These are phyloP conservation scores for Emys orbicularis DNA, from an alignment of 2,797 vertebrate genomes.

Conservation along the genomic window DNA sequence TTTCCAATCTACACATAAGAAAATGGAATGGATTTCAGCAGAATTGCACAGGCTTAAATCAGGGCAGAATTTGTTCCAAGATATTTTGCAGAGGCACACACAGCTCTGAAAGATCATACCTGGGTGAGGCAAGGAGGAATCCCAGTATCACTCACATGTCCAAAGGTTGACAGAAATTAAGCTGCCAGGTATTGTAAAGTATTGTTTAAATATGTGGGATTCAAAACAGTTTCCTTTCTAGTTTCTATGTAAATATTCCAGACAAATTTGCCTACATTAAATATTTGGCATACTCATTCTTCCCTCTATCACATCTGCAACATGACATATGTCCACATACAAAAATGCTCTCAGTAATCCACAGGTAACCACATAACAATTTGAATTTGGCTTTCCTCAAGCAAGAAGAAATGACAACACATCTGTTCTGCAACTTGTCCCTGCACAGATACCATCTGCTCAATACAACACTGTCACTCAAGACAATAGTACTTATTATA, in stretches of 20 bases:
- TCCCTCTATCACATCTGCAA: not conserved
- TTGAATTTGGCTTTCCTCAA: not conserved
- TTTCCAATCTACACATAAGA: not conserved
- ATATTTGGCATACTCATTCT: not conserved
- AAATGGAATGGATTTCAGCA: not conserved
- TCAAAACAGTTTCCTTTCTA: not conserved
- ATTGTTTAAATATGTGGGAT: rapidly evolving
- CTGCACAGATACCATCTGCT: not conserved
- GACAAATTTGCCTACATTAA: not conserved
- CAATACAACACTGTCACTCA: not conserved
- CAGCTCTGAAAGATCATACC: not conserved
- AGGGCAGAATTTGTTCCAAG: not conserved
- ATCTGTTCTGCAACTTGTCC: no score
- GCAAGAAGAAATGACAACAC: no score
- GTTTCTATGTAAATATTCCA: not conserved
- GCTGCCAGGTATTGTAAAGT: not conserved
- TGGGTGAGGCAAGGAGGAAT: conserved; percentile 33
- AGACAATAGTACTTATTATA: not conserved
- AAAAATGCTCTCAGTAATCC: not conserved
- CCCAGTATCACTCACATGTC: not conserved
- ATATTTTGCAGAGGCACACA: not conserved
- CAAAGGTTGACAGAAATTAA: not conserved
- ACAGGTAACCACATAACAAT: not conserved
- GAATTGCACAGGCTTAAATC: not conserved
- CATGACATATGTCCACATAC: not conserved